These are phyloP conservation scores for Gobionotothen gibberifrons DNA, from an alignment of 2,797 vertebrate genomes.

Conservation along the genomic window DNA sequence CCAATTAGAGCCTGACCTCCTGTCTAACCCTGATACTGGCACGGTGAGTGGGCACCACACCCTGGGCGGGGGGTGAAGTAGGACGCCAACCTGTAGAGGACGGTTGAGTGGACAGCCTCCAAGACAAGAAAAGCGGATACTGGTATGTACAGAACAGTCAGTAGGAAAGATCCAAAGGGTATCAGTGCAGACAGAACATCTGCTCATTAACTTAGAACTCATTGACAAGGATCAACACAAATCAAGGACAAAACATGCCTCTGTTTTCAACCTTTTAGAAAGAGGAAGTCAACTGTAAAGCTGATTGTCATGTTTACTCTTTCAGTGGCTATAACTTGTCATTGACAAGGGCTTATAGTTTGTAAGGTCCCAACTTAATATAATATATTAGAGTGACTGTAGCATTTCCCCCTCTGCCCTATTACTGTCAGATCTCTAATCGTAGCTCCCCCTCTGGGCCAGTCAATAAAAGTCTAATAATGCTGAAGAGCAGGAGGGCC, in stretches of 20 bases:
- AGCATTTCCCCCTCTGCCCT: slow-evolving; percentile 7
- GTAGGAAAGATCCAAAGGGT: slow-evolving; percentile 17
- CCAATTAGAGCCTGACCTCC: slow-evolving; percentile 83
- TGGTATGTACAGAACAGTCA: slow-evolving; percentile 4
- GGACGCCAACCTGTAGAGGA: slow-evolving; percentile 53
- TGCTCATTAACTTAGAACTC: slow-evolving; percentile 21
- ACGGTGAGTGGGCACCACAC: slow-evolving; percentile 67
- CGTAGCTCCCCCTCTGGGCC: slow-evolving; percentile 41
- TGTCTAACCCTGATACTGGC: slow-evolving; percentile 66
- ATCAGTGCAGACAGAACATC: slow-evolving; percentile 11
- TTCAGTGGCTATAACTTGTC: not conserved
- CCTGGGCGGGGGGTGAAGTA: slow-evolving; percentile 49
- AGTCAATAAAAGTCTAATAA: slow-evolving; percentile 32
- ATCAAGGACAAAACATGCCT: not conserved
- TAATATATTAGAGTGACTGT: slow-evolving; percentile 12
- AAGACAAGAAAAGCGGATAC: slow-evolving; percentile 17
- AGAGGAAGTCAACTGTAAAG: not conserved
- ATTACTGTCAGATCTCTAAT: slow-evolving; percentile 32
- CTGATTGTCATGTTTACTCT: not conserved
- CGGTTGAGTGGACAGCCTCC: slow-evolving; percentile 43
- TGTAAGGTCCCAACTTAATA: not conserved
- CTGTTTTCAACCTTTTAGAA: slow-evolving; percentile 1
- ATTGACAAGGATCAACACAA: not conserved
- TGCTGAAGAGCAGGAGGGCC: not conserved
- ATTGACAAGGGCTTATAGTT: not conserved